A percentile compares a stretch with the other conserved stretches of the same genome.
Evolutionary conservation across 1,140 invertebrate species (phyloP).

Genomic region (Drosophila sturtevanti): DNA sequence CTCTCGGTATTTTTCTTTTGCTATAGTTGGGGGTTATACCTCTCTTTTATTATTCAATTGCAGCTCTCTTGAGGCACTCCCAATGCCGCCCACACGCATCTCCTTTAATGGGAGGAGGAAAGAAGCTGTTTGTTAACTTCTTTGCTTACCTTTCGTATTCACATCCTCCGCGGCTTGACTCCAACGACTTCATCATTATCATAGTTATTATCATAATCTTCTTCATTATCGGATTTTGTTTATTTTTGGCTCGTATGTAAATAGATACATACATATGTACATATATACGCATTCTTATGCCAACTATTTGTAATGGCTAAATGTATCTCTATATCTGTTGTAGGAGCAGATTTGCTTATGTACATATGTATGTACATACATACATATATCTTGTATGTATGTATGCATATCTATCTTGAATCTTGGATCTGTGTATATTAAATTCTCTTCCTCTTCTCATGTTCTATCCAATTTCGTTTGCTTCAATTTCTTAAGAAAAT

Average conservation of each 20-base stretch:
- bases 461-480: not conserved
- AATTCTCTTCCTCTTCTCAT: not conserved
- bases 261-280: not conserved
- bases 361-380: too few species aligned
- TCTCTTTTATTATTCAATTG: slow-evolving; percentile 12
- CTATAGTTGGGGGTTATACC: not conserved
- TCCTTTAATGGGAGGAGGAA: slow-evolving; percentile 22
- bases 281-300: not conserved
- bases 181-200: slow-evolving; percentile 31
- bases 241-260: slow-evolving; percentile 40
- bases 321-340: not conserved
- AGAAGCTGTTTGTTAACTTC: slow-evolving; percentile 40
- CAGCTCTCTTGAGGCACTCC: slow-evolving; percentile 24
- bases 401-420: not conserved
- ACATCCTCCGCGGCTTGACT: not conserved
- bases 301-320: slow-evolving; percentile 4
- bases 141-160: slow-evolving; percentile 18
- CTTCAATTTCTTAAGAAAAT: not conserved
- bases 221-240: slow-evolving; percentile 42
- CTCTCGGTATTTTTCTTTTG: not conserved
- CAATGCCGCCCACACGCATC: slow-evolving; percentile 66
- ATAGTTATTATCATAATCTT: slow-evolving; percentile 26
- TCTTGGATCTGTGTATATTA: not conserved
- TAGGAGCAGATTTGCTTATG: not conserved
- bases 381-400: too few species aligned